Evolutionary conservation across 1,140 invertebrate genomes (phyloP).

Genomic region (Orussus abietinus): DNA sequence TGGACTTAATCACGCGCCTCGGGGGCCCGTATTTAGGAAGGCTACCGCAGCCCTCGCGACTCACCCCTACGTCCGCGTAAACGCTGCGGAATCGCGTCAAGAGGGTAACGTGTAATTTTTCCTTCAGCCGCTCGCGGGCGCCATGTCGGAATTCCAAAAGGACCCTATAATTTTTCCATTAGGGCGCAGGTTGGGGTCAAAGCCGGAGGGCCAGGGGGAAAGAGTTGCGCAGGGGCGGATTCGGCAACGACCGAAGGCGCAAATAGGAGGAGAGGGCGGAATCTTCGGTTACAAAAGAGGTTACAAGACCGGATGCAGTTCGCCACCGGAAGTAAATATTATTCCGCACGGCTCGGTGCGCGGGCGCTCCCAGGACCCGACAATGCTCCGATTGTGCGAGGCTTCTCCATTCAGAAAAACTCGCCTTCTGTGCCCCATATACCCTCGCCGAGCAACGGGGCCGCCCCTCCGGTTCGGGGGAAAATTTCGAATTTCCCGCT

Average conservation of each 20-base stretch:
- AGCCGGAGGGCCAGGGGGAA: too few relatives aligned
- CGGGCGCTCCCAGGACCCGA: slow-evolving; percentile 14
- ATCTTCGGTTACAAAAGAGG: slow-evolving; percentile 19
- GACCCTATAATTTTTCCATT: slow-evolving; percentile 31
- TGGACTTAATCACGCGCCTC: slow-evolving; percentile 1
- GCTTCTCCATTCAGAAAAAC: slow-evolving; percentile 24
- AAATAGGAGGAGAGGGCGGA: neutral
- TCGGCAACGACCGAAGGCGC: slow-evolving; percentile 6
- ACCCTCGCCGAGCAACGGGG: too few relatives aligned
- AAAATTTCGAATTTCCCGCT: too few relatives aligned
- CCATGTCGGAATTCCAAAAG: slow-evolving; percentile 20
- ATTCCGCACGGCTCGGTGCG: slow-evolving; percentile 20
- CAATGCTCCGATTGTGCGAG: slow-evolving; percentile 33
- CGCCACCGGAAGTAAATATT: slow-evolving; percentile 41
- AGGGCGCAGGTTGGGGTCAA: too few relatives aligned
- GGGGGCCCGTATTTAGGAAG: too few relatives aligned
- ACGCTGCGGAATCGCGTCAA: slow-evolving; percentile 45
- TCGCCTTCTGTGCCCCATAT: too few relatives aligned
- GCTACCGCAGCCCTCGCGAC: too few relatives aligned
- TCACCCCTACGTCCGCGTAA: too few relatives aligned
- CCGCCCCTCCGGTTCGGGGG: too few relatives aligned
- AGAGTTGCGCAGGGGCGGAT: too few relatives aligned
- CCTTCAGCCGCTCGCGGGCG: slow-evolving; percentile 20
- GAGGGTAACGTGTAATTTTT: slow-evolving; percentile 45
- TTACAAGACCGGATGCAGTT: slow-evolving; percentile 17